Conservation (phyloP, 2,113 vertebrate species). For the Siniperca chuatsi region DNA sequence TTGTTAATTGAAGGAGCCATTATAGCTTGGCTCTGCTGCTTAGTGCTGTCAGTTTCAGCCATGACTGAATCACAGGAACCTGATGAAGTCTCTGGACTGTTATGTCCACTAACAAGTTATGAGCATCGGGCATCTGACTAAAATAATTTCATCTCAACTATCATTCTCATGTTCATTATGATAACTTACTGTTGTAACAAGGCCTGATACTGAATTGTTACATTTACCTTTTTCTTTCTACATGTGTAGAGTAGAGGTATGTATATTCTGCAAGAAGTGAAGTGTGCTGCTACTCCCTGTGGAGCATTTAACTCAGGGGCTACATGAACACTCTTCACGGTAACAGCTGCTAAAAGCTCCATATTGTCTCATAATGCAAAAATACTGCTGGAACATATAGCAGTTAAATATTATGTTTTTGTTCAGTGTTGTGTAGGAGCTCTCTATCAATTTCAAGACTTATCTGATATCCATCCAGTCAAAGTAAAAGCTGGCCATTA, state of each 20-base stretch:
- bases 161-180: neutral
- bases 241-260: neutral
- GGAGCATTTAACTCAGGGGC: constrained; percentile 18
- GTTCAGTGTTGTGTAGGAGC: neutral
- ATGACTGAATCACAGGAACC: constrained; percentile 40
- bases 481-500: neutral
- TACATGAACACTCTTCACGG: neutral
- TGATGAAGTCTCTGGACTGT: constrained; percentile 35
- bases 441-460: neutral
- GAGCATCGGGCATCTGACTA: neutral
- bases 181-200: neutral
- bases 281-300: neutral
- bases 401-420: constrained; percentile 3
- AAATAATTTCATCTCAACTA: neutral
- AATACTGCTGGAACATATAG: neutral
- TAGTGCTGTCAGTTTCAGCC: constrained; percentile 36
- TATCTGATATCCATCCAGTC: neutral
- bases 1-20: constrained; percentile 74
- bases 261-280: neutral
- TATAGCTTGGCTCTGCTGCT: constrained; percentile 49
- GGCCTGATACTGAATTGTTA: neutral
- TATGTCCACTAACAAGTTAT: constrained; percentile 13
- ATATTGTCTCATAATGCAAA: neutral
- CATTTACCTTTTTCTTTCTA: neutral
- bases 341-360: constrained; percentile 8